These are phyloP conservation scores for Chelonoidis abingdonii DNA, from an alignment of 2,113 vertebrate genomes.

Conservation along the genomic window DNA sequence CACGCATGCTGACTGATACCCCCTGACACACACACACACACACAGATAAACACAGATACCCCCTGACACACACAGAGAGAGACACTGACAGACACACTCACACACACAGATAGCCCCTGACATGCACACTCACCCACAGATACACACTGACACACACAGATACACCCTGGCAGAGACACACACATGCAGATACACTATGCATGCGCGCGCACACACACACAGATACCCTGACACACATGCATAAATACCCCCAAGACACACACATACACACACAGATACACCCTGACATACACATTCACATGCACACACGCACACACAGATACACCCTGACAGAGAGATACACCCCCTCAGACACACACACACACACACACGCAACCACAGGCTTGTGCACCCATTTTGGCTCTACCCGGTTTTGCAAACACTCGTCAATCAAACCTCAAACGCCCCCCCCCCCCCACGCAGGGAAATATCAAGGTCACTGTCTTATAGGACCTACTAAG, in stretches of 20 bases:
- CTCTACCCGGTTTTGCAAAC: background rate
- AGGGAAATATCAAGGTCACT: background rate
- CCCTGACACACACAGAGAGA: too few relatives aligned
- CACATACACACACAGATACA: too few relatives aligned
- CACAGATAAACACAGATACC: fast-evolving
- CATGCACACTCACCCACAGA: background rate
- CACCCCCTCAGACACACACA: too few relatives aligned
- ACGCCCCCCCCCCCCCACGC: background rate
- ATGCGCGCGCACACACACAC: background rate
- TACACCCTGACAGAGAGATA: too few relatives aligned
- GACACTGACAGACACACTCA: too few relatives aligned
- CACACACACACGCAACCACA: too few relatives aligned
- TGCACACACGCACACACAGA: too few relatives aligned
- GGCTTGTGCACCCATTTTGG: too few relatives aligned
- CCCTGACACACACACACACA: fast-evolving
- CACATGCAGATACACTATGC: background rate
- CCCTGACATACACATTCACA: too few relatives aligned
- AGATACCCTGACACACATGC: background rate
- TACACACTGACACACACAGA: background rate
- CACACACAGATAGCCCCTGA: background rate
- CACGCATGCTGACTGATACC: background rate
- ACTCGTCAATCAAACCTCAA: background rate
- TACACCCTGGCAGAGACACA: background rate
- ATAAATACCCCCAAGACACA: background rate
- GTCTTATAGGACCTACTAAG: background rate